These are phyloP conservation scores for Leucophora obtusa DNA, from an alignment of 2,888 invertebrate genomes.

Conservation along the genomic window DNA sequence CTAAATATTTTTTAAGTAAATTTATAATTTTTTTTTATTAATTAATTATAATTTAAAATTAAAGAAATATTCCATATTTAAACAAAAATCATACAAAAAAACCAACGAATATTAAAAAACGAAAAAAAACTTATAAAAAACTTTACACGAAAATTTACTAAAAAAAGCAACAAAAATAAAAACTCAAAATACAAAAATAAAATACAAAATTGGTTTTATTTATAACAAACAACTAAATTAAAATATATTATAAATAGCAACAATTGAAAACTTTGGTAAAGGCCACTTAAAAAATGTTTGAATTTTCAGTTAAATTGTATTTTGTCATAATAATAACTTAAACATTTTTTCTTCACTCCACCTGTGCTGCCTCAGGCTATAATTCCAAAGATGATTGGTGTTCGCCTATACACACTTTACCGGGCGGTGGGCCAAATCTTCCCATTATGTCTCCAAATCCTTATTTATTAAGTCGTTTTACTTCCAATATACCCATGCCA, in stretches of 20 bases:
- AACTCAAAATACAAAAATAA: conserved; percentile 53
- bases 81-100: conserved; percentile 35
- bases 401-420: conserved; percentile 69
- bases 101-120: conserved; percentile 48
- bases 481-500: conserved; percentile 85
- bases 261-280: conserved; percentile 53
- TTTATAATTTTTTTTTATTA: conserved; percentile 41
- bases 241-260: conserved; percentile 17
- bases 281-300: conserved; percentile 40
- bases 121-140: conserved; percentile 34
- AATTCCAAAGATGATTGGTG: conserved; percentile 77
- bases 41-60: conserved; percentile 12
- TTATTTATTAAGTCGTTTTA: conserved; percentile 77
- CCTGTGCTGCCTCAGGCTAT: conserved; percentile 69
- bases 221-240: conserved; percentile 18
- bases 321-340: not conserved
- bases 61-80: conserved; percentile 61
- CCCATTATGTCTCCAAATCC: conserved; percentile 77
- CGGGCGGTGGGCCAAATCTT: conserved; percentile 70
- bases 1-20: conserved; percentile 46
- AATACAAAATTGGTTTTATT: conserved; percentile 53
- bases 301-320: not conserved
- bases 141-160: conserved; percentile 44
- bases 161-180: conserved; percentile 60
- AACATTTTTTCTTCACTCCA: conserved; percentile 5